Evolutionary conservation across 2,113 vertebrate genomes (phyloP), one percentile per base, ranked within the genome.

Genomic region (Xenopus borealis): DNA sequence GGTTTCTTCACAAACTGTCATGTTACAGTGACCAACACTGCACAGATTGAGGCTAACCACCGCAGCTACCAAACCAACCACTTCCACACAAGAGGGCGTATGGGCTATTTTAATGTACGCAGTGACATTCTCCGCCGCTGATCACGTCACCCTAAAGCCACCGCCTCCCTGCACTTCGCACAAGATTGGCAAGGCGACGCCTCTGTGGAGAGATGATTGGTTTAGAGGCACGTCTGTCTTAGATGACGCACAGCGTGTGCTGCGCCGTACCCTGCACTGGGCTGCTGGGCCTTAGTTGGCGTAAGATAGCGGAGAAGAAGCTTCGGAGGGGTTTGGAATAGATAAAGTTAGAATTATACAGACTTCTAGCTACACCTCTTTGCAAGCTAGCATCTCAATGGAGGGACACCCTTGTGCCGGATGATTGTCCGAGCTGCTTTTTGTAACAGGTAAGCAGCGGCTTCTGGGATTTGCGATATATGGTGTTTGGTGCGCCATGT

Each of bases 231-330:
- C 30, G 55, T 18, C 72, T 23, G 11, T 68, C 65, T 14, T 12
- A 1, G 7, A 27, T 52, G 55, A 75, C 55, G 65, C 55, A 20
- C 2, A 10, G 8, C 44, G 53, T 33, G 44, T 55, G 44, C 30
- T 23, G 7, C 65, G 65, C n/a, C 40, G 59, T 44, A 17, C 40
- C 45, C 27, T 58, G 52, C 17, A 23, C 33, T 40, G 53, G 17
- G 7, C 20, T 17, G 65, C 18, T 45, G 64, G 72, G 72, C 64
- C 72, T 75, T 65, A 68, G 72, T 68, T 18, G 19, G 72, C 61
- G 44, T 17, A 12, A 59, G 65, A 52, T 53, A 52, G 65, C 72
- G 23, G 20, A 68, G 65, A 66, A 68, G 65, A 64, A 59, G 14
- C 52, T 20, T 52, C 50, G 55, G 47, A 45, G 40, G 71, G 62